A percentile compares a stretch with the other conserved stretches of the same genome.
Conservation (phyloP, 2,113 vertebrate genomes). For the Ailuropoda melanoleuca region DNA sequence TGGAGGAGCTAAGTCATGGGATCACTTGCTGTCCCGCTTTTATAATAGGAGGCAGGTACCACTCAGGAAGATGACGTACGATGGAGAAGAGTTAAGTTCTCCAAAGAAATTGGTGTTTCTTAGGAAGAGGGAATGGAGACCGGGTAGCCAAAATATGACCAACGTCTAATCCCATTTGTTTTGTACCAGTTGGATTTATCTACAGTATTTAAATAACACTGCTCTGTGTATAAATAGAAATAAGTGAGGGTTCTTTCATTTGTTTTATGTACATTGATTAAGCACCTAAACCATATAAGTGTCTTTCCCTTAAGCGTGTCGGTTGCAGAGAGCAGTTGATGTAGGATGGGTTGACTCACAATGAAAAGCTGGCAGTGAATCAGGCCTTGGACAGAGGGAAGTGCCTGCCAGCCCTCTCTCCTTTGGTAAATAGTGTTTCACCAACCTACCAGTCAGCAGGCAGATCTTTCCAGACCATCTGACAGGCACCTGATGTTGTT, state of each 20-base stretch:
- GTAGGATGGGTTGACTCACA: background rate
- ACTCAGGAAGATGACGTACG: background rate
- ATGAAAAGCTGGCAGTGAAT: background rate
- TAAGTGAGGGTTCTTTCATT: background rate
- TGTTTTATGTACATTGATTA: background rate
- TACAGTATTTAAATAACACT: background rate
- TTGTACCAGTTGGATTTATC: background rate
- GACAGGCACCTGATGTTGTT: background rate
- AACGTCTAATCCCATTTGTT: background rate
- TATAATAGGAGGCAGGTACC: background rate
- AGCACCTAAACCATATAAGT: background rate
- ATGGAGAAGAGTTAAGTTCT: background rate
- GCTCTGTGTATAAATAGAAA: background rate
- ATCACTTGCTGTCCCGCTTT: background rate
- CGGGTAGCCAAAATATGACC: background rate
- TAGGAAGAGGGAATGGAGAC: background rate
- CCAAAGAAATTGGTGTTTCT: background rate
- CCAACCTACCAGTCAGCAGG: background rate
- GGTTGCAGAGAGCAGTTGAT: background rate
- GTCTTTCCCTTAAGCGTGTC: background rate
- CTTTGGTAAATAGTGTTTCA: background rate
- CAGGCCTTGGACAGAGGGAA: background rate
- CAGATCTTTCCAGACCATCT: background rate
- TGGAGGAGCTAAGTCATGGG: background rate
- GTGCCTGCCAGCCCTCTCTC: background rate